Percentiles rank a stretch among this genome's conserved stretches.
Evolutionary conservation across 2,113 vertebrate genomes (phyloP).

Genomic region (Nycticorax nycticorax): DNA sequence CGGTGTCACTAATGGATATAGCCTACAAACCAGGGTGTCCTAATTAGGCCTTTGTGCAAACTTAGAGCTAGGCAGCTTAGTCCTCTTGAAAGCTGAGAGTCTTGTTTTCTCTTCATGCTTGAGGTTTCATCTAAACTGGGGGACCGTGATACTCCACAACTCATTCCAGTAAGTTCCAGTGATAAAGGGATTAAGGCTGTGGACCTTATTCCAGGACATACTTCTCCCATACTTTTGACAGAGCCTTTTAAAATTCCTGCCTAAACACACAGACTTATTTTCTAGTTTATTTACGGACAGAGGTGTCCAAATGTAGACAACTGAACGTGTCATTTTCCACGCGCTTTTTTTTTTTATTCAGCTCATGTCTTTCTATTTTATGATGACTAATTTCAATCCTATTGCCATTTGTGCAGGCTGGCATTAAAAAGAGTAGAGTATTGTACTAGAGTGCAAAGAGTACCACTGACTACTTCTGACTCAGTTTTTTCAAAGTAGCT

Average conservation of each 20-base stretch:
- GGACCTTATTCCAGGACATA: neutral
- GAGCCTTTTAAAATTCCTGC: neutral
- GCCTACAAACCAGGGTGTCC: neutral
- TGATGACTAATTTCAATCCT: neutral
- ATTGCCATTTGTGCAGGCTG: neutral
- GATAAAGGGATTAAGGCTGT: neutral
- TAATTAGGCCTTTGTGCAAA: neutral
- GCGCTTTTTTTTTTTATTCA: neutral
- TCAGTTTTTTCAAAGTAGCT: neutral
- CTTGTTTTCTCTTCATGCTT: neutral
- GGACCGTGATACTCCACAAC: neutral
- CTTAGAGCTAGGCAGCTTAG: neutral
- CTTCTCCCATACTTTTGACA: neutral
- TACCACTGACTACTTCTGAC: neutral
- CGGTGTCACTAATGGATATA: neutral
- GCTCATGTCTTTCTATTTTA: neutral
- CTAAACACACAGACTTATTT: neutral
- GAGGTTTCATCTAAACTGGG: neutral
- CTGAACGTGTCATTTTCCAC: neutral
- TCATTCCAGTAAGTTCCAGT: accelerated
- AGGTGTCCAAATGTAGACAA: neutral
- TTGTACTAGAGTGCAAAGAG: neutral
- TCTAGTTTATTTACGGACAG: neutral
- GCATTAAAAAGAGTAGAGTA: neutral
- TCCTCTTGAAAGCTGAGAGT: neutral